Base-by-base conservation (phyloP, 2,797 vertebrate genomes). In the Melanogrammus aeglefinus region DNA sequence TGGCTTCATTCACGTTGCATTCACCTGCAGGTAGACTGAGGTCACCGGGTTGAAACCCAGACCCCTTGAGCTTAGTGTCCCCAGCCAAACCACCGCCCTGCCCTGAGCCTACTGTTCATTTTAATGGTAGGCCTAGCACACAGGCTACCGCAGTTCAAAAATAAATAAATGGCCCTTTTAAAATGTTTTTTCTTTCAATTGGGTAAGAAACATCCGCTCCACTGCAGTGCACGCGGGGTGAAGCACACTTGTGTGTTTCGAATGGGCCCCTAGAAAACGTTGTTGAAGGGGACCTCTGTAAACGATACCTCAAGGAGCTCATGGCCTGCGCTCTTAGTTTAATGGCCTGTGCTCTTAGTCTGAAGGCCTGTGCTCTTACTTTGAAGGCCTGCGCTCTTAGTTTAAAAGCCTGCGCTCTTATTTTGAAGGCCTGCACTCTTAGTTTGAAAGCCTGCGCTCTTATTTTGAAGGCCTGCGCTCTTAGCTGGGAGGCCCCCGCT, bases 341-440 rank as follows among this genome's bases (percentile, higher is more conserved):
- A 2, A 6, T 6, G 35, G 35, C 35, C 47, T 51, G 47, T 13
- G 44, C 16, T 47, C 13, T 51, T 6, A 51, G 1, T 21, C 6
- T 63, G 57, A 63, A n/a, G 13, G 47, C 47, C 21, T 14, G 31
- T 9, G 73, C 83, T 90, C 90, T 36, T 36, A 36, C 1, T 36
- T 36, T 36, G 35, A 36, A 36, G 35, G 35, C 35, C 47, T 21
- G 47, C 47, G 44, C 16, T 47, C 13, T 51, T 6, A 51, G 6
- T 21, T n/a, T 63, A n/a, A 63, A n/a, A 21, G 57, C 47, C 21
- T 14, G 31, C 13, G 72, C 83, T 90, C 90, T 36, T 36, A 36
- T 5, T 36, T 36, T 36, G 35, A 36, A 36, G 35, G 35, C 35
- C 47, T 51, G 47, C 47, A 14, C 16, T 47, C 13, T 51, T 6